Evolutionary conservation across 2,113 vertebrate species (phyloP).

Genomic region (Scortum barcoo): DNA sequence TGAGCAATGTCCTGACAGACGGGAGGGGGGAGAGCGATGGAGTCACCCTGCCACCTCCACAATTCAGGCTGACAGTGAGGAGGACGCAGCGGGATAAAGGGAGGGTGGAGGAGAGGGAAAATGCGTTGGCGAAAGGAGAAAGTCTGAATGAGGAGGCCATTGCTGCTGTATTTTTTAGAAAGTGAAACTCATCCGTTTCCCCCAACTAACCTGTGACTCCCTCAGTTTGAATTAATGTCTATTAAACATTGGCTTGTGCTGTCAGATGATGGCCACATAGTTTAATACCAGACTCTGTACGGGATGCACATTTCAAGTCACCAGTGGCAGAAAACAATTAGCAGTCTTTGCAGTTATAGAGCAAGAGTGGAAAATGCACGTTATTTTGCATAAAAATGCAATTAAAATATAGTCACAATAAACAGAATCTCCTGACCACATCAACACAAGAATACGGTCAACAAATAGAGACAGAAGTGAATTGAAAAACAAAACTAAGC

Average conservation of each 20-base stretch:
- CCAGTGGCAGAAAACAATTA: neutral
- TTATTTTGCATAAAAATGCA: neutral
- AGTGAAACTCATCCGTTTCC: neutral
- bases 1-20: constrained; percentile 44
- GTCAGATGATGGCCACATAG: neutral
- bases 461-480: neutral
- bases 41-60: constrained; percentile 35
- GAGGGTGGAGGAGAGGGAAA: neutral
- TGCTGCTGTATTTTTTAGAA: neutral
- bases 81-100: neutral
- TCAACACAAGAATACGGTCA: neutral
- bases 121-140: neutral
- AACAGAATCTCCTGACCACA: neutral
- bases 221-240: constrained; percentile 1
- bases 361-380: neutral
- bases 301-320: neutral
- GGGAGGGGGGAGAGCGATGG: constrained; percentile 26
- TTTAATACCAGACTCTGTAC: neutral
- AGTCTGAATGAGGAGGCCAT: neutral
- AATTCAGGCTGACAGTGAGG: constrained; percentile 30
- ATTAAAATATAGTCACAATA: neutral
- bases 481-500: neutral
- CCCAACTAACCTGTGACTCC: neutral
- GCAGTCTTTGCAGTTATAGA: neutral
- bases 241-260: neutral